Percentiles rank a stretch among this genome's conserved stretches.
Conservation (phyloP, 2,888 invertebrate genomes). For the Stenchaetothrips biformis region DNA sequence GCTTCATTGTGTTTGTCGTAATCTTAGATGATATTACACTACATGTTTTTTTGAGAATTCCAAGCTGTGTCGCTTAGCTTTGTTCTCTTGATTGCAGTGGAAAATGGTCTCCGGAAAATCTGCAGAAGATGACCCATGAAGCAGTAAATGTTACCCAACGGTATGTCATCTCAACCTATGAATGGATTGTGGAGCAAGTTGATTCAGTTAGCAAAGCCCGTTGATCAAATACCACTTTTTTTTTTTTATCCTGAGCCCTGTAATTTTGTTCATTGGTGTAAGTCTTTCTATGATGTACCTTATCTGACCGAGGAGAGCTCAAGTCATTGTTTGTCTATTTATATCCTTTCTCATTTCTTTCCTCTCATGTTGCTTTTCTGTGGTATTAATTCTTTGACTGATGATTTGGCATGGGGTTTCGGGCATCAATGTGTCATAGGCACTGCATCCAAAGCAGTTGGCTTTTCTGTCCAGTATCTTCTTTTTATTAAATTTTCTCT, state of each 20-base stretch:
- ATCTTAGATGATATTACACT: too few relatives aligned
- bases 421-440: not conserved
- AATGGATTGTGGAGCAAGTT: constrained; percentile 49
- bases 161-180: constrained; percentile 63
- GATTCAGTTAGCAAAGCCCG: not conserved
- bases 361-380: constrained; percentile 3
- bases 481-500: not conserved
- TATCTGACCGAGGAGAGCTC: not conserved
- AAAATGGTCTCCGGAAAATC: constrained; percentile 69
- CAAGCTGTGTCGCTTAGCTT: too few relatives aligned
- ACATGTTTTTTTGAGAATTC: not conserved
- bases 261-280: not conserved
- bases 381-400: constrained; percentile 17
- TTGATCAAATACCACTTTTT: not conserved
- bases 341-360: not conserved
- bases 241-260: not conserved
- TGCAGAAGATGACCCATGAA: constrained; percentile 61
- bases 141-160: constrained; percentile 65
- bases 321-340: constrained; percentile 13
- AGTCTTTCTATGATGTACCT: not conserved
- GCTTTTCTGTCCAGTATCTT: too few relatives aligned
- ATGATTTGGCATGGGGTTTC: not conserved
- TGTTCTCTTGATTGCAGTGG: constrained; percentile 55
- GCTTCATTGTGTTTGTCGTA: too few relatives aligned
- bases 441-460: not conserved